A percentile compares a stretch with the other conserved stretches of the same genome.
Evolutionary conservation across 2,888 invertebrate species (phyloP).

Genomic region (Caenorhabditis sinica): DNA sequence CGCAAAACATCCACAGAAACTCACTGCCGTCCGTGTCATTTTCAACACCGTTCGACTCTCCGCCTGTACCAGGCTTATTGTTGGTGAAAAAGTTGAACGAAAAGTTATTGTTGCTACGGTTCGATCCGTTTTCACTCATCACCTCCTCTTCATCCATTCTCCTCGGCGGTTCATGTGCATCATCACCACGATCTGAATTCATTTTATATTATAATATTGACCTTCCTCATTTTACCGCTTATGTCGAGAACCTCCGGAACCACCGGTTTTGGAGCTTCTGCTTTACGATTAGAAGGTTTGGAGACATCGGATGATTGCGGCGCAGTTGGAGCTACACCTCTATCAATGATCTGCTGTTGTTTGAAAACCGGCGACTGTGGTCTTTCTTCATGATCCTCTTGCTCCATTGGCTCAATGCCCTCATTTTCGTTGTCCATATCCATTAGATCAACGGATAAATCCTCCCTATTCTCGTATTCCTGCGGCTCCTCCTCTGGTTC

Average conservation of each 20-base stretch:
- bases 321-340: neutral
- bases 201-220: neutral
- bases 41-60: conserved; percentile 6
- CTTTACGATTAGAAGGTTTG: neutral
- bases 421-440: conserved; percentile 7
- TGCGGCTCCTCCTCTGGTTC: conserved; percentile 17
- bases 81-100: conserved; percentile 55
- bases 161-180: neutral
- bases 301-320: neutral
- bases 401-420: conserved; percentile 15
- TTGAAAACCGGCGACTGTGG: neutral
- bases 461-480: conserved; percentile 6
- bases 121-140: conserved; percentile 34
- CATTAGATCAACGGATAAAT: conserved; percentile 33
- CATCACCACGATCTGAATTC: conserved; percentile 3
- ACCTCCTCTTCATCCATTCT: conserved; percentile 21
- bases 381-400: conserved; percentile 9
- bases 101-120: conserved; percentile 35
- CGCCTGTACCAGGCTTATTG: neutral
- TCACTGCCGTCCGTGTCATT: conserved; percentile 33
- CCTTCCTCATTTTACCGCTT: neutral
- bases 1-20: neutral
- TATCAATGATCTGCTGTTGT: neutral
- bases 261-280: neutral
- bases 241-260: neutral